Conservation (phyloP, 2,888 invertebrate genomes). For the Ophioninae sp. region DNA sequence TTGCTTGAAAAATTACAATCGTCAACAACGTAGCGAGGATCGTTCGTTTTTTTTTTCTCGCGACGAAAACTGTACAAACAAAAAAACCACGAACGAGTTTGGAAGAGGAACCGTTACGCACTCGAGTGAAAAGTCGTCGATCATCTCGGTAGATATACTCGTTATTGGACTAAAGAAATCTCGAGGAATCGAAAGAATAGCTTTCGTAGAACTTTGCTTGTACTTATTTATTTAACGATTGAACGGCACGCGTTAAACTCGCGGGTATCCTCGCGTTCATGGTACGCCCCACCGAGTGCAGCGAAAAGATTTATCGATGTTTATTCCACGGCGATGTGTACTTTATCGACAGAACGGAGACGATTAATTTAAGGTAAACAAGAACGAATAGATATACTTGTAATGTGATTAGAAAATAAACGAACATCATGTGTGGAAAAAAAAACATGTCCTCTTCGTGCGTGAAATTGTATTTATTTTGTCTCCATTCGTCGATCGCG, state of each 20-base stretch:
- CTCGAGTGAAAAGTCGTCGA: not conserved
- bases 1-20: not conserved
- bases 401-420: not conserved
- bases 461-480: not conserved
- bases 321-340: constrained; percentile 34
- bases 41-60: not conserved
- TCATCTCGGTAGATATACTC: not conserved
- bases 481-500: not conserved
- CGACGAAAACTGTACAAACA: not conserved
- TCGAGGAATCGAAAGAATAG: not conserved
- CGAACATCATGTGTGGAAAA: not conserved
- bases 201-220: not conserved
- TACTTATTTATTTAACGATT: constrained; percentile 34
- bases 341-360: constrained; percentile 13
- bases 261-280: not conserved
- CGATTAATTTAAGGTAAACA: constrained; percentile 13
- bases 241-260: not conserved
- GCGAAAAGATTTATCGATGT: constrained; percentile 12
- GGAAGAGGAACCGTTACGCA: not conserved
- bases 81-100: not conserved
- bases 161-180: not conserved
- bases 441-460: not conserved
- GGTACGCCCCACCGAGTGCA: not conserved
- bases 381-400: not conserved
- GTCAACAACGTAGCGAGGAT: not conserved